Base-by-base conservation (phyloP, 1,140 invertebrate species). In the Carcinoscorpius rotundicauda region DNA sequence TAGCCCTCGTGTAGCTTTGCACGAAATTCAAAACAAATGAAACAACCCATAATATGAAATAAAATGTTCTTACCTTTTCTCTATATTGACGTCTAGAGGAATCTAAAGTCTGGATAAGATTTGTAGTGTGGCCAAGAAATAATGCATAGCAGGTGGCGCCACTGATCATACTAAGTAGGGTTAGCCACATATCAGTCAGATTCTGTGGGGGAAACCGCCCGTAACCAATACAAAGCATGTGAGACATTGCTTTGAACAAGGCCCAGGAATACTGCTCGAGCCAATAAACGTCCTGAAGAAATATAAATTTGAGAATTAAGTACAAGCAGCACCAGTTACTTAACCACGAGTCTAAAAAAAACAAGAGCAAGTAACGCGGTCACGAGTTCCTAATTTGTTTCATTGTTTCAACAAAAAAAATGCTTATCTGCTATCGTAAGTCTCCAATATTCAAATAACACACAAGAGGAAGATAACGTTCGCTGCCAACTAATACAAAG, bases 211-310 rank as follows among this genome's bases (percentile, higher is more conserved):
- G 95, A 81, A 97, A 98, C 71, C 88, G 82, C 68, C 92, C 92
- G 75, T 96, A 95, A 63, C 96, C 96, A 76, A 98, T 98, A 79
- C 93, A 97, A 68, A 98, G 82, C 95, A 98, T 98, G 78, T 98
- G 95, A 29, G 94, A 97, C 89, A 98, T 93, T 50, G 95, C 95
- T 80, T 98, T 98, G 79, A 98, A 98, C 69, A 98, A 80, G 55
- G 95, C 92, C 93, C 94, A 97, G 64, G 95, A 98, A 78, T 98
- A 98, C 80, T 98, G 95, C 75, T 97, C 93, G 73, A 96, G 81
- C 96, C 96, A 98, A 78, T 89, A 91, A 53, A 93, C 89, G 74
- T 96, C 87, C 94, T 98, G 82, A 51, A 72, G 70, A 63, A 68
- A 9, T 58, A 70, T 29, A 29, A 29, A 29, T 29, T 29, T 29